Base-by-base conservation (phyloP, 2,888 invertebrate species). In the Scelioninae gen. 2 region DNA sequence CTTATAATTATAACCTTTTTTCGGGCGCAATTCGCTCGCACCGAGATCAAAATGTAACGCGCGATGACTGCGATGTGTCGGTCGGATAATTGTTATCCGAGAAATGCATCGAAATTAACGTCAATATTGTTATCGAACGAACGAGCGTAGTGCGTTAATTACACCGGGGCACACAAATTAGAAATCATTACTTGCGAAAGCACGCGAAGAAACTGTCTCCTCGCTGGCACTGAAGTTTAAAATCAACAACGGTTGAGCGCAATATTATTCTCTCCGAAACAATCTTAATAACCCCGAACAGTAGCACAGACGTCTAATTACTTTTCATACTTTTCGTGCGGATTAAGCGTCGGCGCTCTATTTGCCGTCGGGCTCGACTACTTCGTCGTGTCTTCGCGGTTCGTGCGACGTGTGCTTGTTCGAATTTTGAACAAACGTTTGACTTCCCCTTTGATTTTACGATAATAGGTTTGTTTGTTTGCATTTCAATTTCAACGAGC, bases 401-500 rank as follows among this genome's bases (percentile, higher is more conserved):
- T 79, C 76, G 78, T 78, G 78, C 75, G 76, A 79, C 73, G 78
- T 79, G 45, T 78, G 79, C 78, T 64, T 31, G 67, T 71, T 75
- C 65, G 69, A 72, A 72, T 80, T 83, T 81, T 79, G 82, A 81
- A 82, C 78, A 81, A 81, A 83, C 79, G 78, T 74, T 79, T 79
- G 81, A 81, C 82, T 80, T 80, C 79, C 81, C 80, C 77, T 81
- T 82, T 83, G 81, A 80, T 81, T 83, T 81, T 77, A 78, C 79
- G 81, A 80, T 84, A 84, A 84, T 84, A 78, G 82, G 79, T 83
- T 83, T 81, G 83, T 83, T 83, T 81, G 83, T 83, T 83, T 83
- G 82, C 79, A 79, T 82, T 81, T 79, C 79, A 82, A 81, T 83
- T 84, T 79, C 78, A 79, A 83, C 78, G 81, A 82, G 79, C 81